A percentile compares a stretch with the other conserved stretches of the same genome.
Evolutionary conservation across 2,888 invertebrate genomes (phyloP).

Genomic region (Trimorus sp.): DNA sequence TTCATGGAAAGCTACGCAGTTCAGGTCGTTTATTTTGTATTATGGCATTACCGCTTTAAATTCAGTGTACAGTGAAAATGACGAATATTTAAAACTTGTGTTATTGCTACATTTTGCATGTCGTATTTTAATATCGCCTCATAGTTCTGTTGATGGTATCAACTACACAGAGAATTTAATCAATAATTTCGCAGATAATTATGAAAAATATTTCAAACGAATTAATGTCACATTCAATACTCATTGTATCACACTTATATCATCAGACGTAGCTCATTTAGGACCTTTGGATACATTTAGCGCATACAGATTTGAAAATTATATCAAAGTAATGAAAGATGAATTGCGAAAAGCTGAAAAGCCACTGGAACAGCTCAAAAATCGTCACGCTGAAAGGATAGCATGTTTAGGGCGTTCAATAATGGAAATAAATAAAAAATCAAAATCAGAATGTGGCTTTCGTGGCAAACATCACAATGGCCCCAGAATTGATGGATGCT

Average conservation of each 20-base stretch:
- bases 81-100: too few relatives aligned
- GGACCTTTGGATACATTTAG: constrained; percentile 12
- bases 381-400: neutral
- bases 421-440: too few relatives aligned
- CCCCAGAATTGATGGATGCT: too few relatives aligned
- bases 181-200: neutral
- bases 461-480: too few relatives aligned
- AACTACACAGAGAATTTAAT: constrained; percentile 1
- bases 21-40: constrained; percentile 3
- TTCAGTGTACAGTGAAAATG: neutral
- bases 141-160: neutral
- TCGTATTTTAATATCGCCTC: neutral
- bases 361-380: constrained; percentile 18
- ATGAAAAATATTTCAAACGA: neutral
- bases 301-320: constrained; percentile 19
- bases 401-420: too few relatives aligned
- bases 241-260: neutral
- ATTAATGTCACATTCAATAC: constrained; percentile 8
- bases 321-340: constrained; percentile 1
- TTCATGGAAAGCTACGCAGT: constrained; percentile 7
- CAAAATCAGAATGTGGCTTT: too few relatives aligned
- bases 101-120: neutral
- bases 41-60: neutral
- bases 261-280: too few relatives aligned
- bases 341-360: constrained; percentile 20